Conservation (phyloP, 2,888 invertebrate species). For the Deroplatys truncata region DNA sequence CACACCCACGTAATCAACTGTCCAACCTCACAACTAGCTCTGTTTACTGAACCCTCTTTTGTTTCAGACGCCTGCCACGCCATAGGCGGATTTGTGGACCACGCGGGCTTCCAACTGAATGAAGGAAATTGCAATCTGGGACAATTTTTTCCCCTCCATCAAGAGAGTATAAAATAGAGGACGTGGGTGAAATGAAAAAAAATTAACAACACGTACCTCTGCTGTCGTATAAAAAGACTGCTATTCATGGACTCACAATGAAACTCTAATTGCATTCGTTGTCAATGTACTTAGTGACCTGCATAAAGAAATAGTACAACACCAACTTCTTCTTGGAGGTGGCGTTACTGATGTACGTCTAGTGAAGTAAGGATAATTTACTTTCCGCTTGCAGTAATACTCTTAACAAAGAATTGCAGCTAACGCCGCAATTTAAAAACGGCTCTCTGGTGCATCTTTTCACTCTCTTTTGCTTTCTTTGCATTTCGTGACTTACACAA, state of each 20-base stretch:
- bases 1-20: background rate
- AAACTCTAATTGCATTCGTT: background rate
- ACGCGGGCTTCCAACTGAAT: background rate
- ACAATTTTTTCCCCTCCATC: background rate
- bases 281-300: background rate
- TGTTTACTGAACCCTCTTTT: background rate
- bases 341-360: too few species aligned
- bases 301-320: background rate
- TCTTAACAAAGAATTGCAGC: too few species aligned
- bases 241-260: background rate
- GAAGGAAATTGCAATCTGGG: background rate
- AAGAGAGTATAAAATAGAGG: background rate
- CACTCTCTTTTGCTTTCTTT: too few species aligned
- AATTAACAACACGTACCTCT: background rate
- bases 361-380: background rate
- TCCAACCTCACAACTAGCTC: background rate
- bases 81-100: background rate
- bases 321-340: too few species aligned
- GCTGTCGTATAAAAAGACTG: background rate
- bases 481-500: too few species aligned
- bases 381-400: too few species aligned
- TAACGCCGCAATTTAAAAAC: too few species aligned
- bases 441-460: too few species aligned
- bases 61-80: background rate
- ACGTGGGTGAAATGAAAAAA: background rate